Evolutionary conservation across 1,140 invertebrate species (phyloP), one percentile per base, ranked within the genome.

Genomic region (Calephelis nemesis): DNA sequence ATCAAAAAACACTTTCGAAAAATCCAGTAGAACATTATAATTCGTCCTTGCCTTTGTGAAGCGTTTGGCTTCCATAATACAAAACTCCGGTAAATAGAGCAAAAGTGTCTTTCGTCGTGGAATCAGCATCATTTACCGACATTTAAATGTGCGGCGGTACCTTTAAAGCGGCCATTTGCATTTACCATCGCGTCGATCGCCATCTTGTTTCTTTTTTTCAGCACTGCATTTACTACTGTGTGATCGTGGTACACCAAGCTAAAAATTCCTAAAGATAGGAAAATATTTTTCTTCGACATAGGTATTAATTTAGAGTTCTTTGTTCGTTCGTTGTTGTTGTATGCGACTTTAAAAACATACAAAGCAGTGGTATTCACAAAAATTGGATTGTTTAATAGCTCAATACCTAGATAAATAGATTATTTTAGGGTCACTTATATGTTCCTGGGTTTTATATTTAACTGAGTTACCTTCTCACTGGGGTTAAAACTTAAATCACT

Each of bases 121-220:
- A 74, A 81, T 79, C 75, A 76, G 73, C 78, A 79, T 85, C 84
- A 85, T 72, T 73, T 65, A 77, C 50, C 76, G 85, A 88, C 85
- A 85, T 86, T 86, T 85, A 88, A 88, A 88, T 88, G 83, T 78
- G 82, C 74, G 85, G 81, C 85, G 85, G 83, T 77, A 72, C 85
- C 84, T 85, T 88, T 82, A 79, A 75, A 68, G 71, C 76, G 74
- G 78, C 80, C 85, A 86, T 87, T 85, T 85, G 83, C 85, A 88
- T 88, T 72, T 74, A 75, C 81, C 80, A 85, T 85, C 85, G 84
- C 84, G 86, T 83, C 78, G 85, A 83, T 83, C 85, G 75, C 79
- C 82, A 81, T 75, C 48, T 54, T 54, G 50, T 8, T 42, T 83
- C 84, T 82, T 88, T 86, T 85, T 86, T 69, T 72, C 79, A 78